These are phyloP conservation scores for Sitta europaea DNA, from an alignment of 2,113 vertebrate genomes.

Conservation along the genomic window DNA sequence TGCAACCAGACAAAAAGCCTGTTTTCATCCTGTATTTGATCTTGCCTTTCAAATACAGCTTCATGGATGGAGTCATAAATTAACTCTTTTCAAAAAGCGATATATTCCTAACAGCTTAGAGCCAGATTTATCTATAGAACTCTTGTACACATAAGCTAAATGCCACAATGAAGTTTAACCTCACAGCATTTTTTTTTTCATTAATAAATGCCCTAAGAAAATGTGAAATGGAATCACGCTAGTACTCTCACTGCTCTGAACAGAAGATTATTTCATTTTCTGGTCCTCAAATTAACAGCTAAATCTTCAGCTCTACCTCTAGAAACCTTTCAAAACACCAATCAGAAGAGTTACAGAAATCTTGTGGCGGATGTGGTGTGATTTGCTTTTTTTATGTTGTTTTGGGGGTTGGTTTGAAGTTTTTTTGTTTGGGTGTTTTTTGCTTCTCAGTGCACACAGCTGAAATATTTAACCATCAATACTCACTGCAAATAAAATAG, in stretches of 20 bases:
- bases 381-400: neutral
- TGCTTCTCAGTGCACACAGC: neutral
- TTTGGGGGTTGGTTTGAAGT: neutral
- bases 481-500: neutral
- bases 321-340: neutral
- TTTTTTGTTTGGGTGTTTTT: neutral
- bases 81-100: conserved; percentile 9
- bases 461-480: neutral
- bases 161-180: neutral
- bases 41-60: conserved; percentile 8
- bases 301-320: neutral
- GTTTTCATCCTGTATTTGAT: conserved; percentile 28
- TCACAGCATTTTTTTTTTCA: neutral
- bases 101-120: conserved; percentile 3
- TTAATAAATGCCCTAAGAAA: neutral
- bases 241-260: neutral
- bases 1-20: neutral
- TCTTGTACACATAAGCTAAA: conserved; percentile 15
- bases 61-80: conserved; percentile 40
- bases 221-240: neutral
- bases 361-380: accelerated
- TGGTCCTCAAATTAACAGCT: neutral
- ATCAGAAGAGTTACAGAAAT: neutral
- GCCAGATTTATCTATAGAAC: conserved; percentile 26
- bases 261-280: neutral